Base-by-base conservation (phyloP, 2,888 invertebrate genomes). In the Dryococelus australis region DNA sequence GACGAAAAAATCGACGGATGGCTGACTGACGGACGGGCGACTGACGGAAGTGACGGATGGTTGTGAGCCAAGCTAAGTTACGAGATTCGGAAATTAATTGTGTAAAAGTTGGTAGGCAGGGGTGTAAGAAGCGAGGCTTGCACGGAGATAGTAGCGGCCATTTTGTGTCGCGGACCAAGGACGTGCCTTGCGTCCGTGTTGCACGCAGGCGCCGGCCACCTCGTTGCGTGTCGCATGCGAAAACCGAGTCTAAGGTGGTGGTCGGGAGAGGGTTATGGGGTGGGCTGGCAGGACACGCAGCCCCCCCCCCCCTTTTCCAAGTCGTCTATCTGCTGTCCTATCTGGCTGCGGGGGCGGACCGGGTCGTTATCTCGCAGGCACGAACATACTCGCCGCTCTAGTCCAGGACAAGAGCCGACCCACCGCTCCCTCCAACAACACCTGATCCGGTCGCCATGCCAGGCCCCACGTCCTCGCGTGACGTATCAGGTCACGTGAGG, bases 141-240 rank as follows among this genome's bases (percentile, higher is more conserved):
- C 35, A 35, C 35, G 35, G 35, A 35, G 35, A 35, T 2, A 5
- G 47, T 10, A 20, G 20, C 65, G 65, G 65, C 65, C 65, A 65
- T 65, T 65, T 65, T 65, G 65, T 65, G 65, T 65, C 65, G 65
- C 65, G 1, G 65, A 24, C 65, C 24, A n/a, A 8, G n/a, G 65
- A 65, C 65, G n/a, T 24, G 65, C 10, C 65, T 65, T 65, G 65
- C 1, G 65, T 0, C 65, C 13, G 24, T 65, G 65, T 65, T 65
- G 65, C 65, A n/a, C 65, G n/a, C 20, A 8, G 65, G 20, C 24
- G 65, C 24, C 20, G 65, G 65, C n/a, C 16, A 0, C n/a, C 65
- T 65, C 65, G 20, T 65, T n/a, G 65, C 65, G 65, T 65, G 65
- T 65, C 65, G 65, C 65, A n/a, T 65, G 65, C 65, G 65, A 65